Evolutionary conservation across 2,888 invertebrate genomes (phyloP), one percentile per base, ranked within the genome.

Genomic region (Allophyes oxyacanthae): DNA sequence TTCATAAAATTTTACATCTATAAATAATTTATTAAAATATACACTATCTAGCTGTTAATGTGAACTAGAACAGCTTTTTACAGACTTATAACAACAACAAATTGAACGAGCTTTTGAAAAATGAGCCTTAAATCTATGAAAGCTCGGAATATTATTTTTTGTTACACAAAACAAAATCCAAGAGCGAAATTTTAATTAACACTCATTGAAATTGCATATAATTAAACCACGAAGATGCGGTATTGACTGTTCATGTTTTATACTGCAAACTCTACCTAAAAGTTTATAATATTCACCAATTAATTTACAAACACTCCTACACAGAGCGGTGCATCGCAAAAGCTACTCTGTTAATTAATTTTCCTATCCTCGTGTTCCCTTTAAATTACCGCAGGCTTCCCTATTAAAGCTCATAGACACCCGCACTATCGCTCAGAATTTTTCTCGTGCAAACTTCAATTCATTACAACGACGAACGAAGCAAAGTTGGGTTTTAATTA

Each of bases 401-500:
- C 77, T 67, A 78, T 72, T 75, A 72, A 65, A 57, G 70, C 51
- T 67, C 58, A 71, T 67, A 72, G 72, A 61, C 57, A 69, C 69
- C 64, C 51, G 57, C 56, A 60, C 64, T 75, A 72, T 79, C 77
- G 62, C 76, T 77, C 75, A 77, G 68, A 64, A 72, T 79, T 83
- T 83, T 78, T 82, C 78, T 75, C 75, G 68, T 76, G 63, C 76
- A 82, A 87, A 88, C 86, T 87, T 87, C 85, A 88, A 88, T 89
- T 89, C 89, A 90, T 92, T 90, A 88, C 84, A 79, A 77, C 75
- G 72, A 62, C 78, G 81, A 81, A 84, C 82, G 55, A 60, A 81
- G 80, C 69, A 85, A 92, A 92, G 85, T 92, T 90, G 83, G 83
- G 84, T 89, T 91, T 92, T 94, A 94, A 94, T 94, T 93, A 93